Conservation (phyloP, 2,113 vertebrate genomes). For the Lasiurus borealis region DNA sequence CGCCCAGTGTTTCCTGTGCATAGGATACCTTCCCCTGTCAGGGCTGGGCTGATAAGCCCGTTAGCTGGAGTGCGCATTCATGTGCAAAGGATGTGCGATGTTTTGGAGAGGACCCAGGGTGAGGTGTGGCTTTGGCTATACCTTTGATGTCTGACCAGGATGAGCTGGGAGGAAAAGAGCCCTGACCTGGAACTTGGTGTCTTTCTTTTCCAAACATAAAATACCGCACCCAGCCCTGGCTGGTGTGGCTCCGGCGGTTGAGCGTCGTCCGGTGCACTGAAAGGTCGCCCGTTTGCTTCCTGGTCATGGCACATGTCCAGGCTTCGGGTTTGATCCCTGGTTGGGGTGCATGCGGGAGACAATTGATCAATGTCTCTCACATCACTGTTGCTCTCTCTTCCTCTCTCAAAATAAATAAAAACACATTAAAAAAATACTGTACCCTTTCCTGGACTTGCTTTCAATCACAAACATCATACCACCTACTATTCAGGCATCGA, state of each 20-base stretch:
- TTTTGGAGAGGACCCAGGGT: conserved; percentile 17
- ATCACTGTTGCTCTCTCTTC: background rate
- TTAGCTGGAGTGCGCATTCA: background rate
- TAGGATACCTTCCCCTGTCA: background rate
- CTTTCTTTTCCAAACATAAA: conserved; percentile 18
- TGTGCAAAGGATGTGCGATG: background rate
- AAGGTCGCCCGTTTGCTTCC: background rate
- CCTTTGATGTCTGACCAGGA: conserved; percentile 21
- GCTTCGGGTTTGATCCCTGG: background rate
- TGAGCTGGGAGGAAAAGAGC: background rate
- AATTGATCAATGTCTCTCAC: background rate
- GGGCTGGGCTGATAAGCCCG: background rate
- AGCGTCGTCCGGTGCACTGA: background rate
- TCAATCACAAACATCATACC: background rate
- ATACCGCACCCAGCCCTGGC: background rate
- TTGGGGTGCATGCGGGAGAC: background rate
- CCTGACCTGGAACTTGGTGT: background rate
- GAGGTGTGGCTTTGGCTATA: background rate
- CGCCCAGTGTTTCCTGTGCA: background rate
- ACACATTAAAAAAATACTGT: background rate
- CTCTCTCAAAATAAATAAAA: background rate
- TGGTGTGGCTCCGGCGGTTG: background rate
- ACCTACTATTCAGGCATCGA: background rate
- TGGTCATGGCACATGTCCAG: background rate
- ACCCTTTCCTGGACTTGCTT: background rate